phyloP scores from a whole-genome alignment of 2,797 vertebrate genomes.

The Poecilia picta region DNA sequence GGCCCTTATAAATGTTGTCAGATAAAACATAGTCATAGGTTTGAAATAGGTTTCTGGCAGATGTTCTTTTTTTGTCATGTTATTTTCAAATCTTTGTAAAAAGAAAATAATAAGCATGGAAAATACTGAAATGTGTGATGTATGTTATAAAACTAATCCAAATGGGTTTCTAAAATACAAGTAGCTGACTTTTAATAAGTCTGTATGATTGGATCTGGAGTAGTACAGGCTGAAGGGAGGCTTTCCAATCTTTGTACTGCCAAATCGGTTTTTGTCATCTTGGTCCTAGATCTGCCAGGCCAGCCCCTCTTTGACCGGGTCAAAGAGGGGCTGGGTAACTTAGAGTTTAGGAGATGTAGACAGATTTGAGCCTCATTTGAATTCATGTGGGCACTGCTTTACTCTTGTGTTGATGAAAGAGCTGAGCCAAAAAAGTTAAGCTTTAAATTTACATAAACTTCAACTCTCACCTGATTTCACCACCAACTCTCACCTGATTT shows the following conservation, averaged over 20 bases:
- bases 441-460: background rate
- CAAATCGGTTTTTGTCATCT: background rate
- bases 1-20: constrained; percentile 16
- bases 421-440: background rate
- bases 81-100: background rate
- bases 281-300: background rate
- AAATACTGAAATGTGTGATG: background rate
- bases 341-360: background rate
- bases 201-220: background rate
- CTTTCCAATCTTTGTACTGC: background rate
- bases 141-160: background rate
- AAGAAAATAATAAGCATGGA: background rate
- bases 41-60: background rate
- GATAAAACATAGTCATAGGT: constrained; percentile 1
- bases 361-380: background rate
- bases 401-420: background rate
- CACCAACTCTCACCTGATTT: background rate
- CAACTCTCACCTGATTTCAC: background rate
- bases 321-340: background rate
- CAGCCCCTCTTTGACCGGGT: background rate
- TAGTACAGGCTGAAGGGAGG: background rate
- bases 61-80: background rate
- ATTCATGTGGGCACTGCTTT: background rate
- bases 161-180: background rate
- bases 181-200: background rate